phyloP scores from a whole-genome alignment of 2,888 invertebrate genomes.

The Archips crataeganus region DNA sequence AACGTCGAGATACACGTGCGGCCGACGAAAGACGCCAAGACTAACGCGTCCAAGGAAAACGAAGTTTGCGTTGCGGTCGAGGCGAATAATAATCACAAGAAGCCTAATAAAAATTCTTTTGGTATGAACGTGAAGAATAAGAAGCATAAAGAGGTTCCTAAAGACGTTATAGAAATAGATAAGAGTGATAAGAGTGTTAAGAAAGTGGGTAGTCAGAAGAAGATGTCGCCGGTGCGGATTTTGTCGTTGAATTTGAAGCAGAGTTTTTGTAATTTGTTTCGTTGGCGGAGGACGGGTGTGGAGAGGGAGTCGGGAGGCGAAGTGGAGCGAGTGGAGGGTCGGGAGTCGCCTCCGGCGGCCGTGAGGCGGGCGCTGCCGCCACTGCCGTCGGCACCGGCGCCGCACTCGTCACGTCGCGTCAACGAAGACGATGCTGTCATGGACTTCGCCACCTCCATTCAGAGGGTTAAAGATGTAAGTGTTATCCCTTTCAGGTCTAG shows the following conservation, averaged over 20 bases:
- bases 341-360: constrained; percentile 69
- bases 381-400: constrained; percentile 64
- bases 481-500: too few species aligned
- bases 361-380: constrained; percentile 78
- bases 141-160: constrained; percentile 80
- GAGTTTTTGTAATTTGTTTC: constrained; percentile 94
- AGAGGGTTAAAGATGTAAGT: constrained; percentile 97
- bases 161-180: constrained; percentile 67
- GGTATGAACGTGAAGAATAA: constrained; percentile 87
- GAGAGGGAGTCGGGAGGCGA: constrained; percentile 72
- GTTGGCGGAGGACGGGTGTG: constrained; percentile 80
- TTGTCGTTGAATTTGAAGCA: constrained; percentile 93
- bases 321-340: constrained; percentile 58
- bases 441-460: constrained; percentile 96
- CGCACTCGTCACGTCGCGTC: constrained; percentile 58
- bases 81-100: constrained; percentile 79
- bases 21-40: constrained; percentile 63
- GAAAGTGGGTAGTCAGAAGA: constrained; percentile 73
- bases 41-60: constrained; percentile 69
- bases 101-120: constrained; percentile 83
- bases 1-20: constrained; percentile 73
- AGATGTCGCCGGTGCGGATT: constrained; percentile 88
- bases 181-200: constrained; percentile 77
- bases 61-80: constrained; percentile 67
- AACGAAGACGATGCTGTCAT: constrained; percentile 85